Percentiles rank a stretch among this genome's conserved stretches.
Conservation (phyloP, 2,888 invertebrate species). For the Coelinius sp. region DNA sequence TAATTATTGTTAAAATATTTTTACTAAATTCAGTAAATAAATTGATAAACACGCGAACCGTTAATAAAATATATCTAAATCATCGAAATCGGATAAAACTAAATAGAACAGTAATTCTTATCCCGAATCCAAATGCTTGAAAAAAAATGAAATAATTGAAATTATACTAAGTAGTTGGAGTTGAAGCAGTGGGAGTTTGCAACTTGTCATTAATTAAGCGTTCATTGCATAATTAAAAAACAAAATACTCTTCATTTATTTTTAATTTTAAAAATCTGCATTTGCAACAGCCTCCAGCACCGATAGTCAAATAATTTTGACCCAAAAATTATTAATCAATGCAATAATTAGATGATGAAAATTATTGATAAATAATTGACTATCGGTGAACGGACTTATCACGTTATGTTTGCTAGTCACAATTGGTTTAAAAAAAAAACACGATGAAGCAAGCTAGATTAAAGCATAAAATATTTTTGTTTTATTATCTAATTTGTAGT, state of each 20-base stretch:
- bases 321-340: constrained; percentile 7
- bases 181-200: constrained; percentile 47
- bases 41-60: constrained; percentile 48
- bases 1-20: constrained; percentile 62
- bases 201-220: constrained; percentile 63
- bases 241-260: constrained; percentile 48
- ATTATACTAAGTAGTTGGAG: constrained; percentile 45
- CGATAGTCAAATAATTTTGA: constrained; percentile 40
- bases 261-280: constrained; percentile 47
- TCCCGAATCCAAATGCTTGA: neutral
- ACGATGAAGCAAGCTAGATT: constrained; percentile 56
- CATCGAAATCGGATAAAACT: neutral
- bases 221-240: constrained; percentile 44
- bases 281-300: constrained; percentile 52
- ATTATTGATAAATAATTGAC: constrained; percentile 31
- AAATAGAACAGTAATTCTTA: neutral
- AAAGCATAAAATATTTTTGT: constrained; percentile 44
- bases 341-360: neutral
- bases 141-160: constrained; percentile 29
- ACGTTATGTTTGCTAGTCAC: constrained; percentile 70
- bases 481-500: constrained; percentile 35
- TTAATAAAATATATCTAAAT: constrained; percentile 14
- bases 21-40: constrained; percentile 52
- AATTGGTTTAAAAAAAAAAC: constrained; percentile 62
- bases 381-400: constrained; percentile 61